These are phyloP conservation scores for Meles meles DNA, from an alignment of 2,113 vertebrate genomes.

Conservation along the genomic window DNA sequence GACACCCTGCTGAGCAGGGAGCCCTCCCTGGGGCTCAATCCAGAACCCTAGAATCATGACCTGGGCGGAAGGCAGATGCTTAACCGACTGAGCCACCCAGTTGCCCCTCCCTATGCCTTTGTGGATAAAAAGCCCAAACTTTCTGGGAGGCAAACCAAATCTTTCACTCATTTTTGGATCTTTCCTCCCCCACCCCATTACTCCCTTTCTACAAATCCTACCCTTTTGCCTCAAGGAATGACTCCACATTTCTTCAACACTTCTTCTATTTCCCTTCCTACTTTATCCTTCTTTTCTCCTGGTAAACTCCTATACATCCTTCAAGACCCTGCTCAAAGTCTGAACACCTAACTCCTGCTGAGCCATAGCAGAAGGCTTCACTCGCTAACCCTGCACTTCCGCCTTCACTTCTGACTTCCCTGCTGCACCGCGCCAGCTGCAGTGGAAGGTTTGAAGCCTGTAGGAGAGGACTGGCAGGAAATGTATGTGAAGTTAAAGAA, in stretches of 20 bases:
- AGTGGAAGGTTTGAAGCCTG: not conserved
- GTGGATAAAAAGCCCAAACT: not conserved
- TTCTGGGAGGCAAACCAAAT: not conserved
- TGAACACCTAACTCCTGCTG: not conserved
- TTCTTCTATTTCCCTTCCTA: not conserved
- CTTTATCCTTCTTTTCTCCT: not conserved
- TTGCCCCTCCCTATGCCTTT: not conserved
- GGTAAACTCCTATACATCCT: slow-evolving; percentile 22
- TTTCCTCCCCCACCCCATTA: not conserved
- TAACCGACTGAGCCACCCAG: too few relatives aligned
- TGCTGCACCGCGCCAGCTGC: not conserved
- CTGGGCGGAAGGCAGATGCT: too few relatives aligned
- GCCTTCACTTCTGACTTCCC: not conserved
- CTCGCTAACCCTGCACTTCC: not conserved
- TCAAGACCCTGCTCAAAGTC: slow-evolving; percentile 1
- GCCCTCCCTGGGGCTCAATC: too few relatives aligned
- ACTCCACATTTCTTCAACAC: not conserved
- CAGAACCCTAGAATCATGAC: too few relatives aligned
- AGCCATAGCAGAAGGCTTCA: not conserved
- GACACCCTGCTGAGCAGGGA: too few relatives aligned
- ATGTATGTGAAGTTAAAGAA: not conserved
- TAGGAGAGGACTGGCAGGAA: not conserved
- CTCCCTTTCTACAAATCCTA: not conserved
- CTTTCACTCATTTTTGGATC: not conserved
- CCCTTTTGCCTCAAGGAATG: slow-evolving; percentile 12